Evolutionary conservation across 2,113 vertebrate genomes (phyloP).

Genomic region (Scophthalmus maximus): DNA sequence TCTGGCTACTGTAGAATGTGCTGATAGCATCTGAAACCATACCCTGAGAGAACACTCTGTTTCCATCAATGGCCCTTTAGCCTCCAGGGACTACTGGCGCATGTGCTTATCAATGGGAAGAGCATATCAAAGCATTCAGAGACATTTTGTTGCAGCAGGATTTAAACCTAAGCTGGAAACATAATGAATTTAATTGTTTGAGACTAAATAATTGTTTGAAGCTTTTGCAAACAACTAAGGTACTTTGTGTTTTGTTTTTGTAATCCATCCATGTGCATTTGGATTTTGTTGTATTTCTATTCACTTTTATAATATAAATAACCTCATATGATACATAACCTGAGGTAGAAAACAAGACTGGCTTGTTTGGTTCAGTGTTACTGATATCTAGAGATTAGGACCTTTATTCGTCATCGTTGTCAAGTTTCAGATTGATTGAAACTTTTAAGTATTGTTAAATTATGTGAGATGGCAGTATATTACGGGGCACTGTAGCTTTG

Average conservation of each 20-base stretch:
- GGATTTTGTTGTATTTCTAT: constrained; percentile 28
- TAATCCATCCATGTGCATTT: constrained; percentile 18
- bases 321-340: constrained; percentile 59
- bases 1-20: constrained; percentile 39
- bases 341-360: constrained; percentile 67
- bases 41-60: constrained; percentile 53
- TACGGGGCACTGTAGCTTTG: neutral
- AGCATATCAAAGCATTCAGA: constrained; percentile 29
- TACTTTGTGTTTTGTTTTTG: constrained; percentile 19
- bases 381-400: constrained; percentile 11
- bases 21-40: constrained; percentile 50
- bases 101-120: constrained; percentile 16
- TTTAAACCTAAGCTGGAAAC: constrained; percentile 33
- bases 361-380: constrained; percentile 36
- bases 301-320: constrained; percentile 37
- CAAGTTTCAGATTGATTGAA: neutral
- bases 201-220: constrained; percentile 19
- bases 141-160: constrained; percentile 36
- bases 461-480: constrained; percentile 22
- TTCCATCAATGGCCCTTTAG: constrained; percentile 42
- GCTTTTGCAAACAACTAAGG: constrained; percentile 25
- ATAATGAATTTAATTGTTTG: neutral
- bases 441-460: constrained; percentile 4
- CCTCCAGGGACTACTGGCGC: constrained; percentile 28
- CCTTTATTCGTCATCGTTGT: constrained; percentile 10